A percentile compares a stretch with the other conserved stretches of the same genome.
These are phyloP conservation scores for Callipepla squamata DNA, from an alignment of 2,113 vertebrate genomes.

Conservation along the genomic window DNA sequence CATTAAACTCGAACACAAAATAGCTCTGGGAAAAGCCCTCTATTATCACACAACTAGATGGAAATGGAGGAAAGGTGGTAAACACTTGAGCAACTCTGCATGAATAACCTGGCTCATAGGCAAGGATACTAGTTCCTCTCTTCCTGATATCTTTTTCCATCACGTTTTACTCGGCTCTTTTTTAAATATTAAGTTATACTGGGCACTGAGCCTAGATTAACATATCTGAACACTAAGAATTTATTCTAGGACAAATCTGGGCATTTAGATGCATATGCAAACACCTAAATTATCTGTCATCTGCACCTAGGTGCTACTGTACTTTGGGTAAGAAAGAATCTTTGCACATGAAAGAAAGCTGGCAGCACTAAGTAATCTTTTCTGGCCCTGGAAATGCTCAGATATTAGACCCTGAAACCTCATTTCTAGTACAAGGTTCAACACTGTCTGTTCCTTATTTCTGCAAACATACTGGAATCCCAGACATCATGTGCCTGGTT, in stretches of 20 bases:
- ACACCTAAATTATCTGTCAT: background rate
- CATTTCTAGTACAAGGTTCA: background rate
- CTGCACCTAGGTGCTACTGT: background rate
- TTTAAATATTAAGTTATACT: background rate
- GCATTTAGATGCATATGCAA: background rate
- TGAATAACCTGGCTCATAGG: background rate
- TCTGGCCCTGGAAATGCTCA: background rate
- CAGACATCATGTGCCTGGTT: background rate
- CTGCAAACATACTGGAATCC: background rate
- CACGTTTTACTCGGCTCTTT: background rate
- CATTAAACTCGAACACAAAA: slow-evolving; percentile 48
- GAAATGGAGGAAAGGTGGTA: slow-evolving; percentile 6
- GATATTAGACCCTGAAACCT: background rate
- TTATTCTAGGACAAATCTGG: slow-evolving; percentile 1
- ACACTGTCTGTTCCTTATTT: background rate
- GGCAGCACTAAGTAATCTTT: background rate
- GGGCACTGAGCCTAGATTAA: background rate
- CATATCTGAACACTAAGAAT: background rate
- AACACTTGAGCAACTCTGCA: background rate
- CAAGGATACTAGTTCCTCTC: background rate
- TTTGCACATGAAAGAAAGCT: background rate
- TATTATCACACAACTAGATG: background rate
- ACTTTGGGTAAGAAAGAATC: background rate
- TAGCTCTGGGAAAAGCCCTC: slow-evolving; percentile 49
- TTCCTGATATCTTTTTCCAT: background rate